Percentiles rank a stretch among this genome's conserved stretches.
Conservation (phyloP, 2,797 vertebrate species). For the Eulemur coronatus region DNA sequence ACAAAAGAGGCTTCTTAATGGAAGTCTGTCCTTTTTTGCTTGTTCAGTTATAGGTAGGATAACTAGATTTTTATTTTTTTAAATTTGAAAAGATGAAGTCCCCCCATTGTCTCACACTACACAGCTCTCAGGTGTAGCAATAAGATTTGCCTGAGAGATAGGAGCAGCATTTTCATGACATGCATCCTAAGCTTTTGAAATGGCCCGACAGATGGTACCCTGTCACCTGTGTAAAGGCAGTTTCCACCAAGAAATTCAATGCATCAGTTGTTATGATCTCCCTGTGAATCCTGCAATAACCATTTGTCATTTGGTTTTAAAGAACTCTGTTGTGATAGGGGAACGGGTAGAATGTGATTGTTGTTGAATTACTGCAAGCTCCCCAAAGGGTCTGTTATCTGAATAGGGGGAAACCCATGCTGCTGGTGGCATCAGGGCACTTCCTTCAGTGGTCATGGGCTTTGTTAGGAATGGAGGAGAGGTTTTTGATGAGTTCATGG, state of each 20-base stretch:
- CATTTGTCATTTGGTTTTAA: conserved; percentile 20
- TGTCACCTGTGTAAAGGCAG: conserved; percentile 53
- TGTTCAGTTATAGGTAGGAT: background rate
- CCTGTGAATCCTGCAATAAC: background rate
- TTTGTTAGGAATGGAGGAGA: background rate
- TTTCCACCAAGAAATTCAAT: background rate
- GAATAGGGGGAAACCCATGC: background rate
- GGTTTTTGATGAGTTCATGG: background rate
- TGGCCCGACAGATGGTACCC: conserved; percentile 79
- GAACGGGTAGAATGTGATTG: background rate
- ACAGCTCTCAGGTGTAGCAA: background rate
- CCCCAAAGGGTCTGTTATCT: background rate
- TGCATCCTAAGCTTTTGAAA: background rate
- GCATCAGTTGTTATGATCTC: background rate
- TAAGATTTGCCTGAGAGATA: conserved; percentile 45
- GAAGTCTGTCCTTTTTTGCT: background rate
- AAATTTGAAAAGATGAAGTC: background rate
- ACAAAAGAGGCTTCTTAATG: background rate
- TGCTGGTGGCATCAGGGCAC: background rate
- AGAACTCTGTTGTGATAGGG: background rate
- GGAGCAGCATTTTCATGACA: background rate
- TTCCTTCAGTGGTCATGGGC: background rate
- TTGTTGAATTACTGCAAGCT: background rate
- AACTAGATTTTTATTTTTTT: background rate
- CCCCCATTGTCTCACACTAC: background rate